Evolutionary conservation across 2,797 vertebrate species (phyloP), one percentile per base, ranked within the genome.

Genomic region (Paedocypris micromegethes): DNA sequence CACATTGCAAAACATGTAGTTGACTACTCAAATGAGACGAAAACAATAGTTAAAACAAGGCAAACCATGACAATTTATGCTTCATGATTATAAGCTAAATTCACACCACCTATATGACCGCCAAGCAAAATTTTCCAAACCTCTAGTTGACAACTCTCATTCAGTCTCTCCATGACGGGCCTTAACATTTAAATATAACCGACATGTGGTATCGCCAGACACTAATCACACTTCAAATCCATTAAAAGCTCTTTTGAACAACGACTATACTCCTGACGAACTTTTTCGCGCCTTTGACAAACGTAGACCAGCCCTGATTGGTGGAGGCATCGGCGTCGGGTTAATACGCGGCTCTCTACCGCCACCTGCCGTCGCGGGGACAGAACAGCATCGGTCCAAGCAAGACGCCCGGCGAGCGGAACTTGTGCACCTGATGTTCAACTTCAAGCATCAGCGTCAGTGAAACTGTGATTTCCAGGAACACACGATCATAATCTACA

Each of bases 311-410:
- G 6, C 9, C 6, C 45, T 8, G 60, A 7, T 43, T 49, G 38
- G 23, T 57, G 52, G 42, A 45, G 62, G 48, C 51, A 9, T 37
- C 40, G n/a, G 23, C 9, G 9, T 9, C 44, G 60, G 72, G 72
- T 51, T 77, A 77, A 83, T 86, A 66, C 78, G 75, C 81, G 84
- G 87, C 84, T 64, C 88, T 89, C 87, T 91, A 88, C 86, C 84
- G 83, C 89, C 89, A 87, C 85, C 89, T 91, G 86, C 86, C 78
- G 89, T 87, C 78, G 77, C 70, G 75, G 72, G 77, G 70, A 70
- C 74, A 84, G 72, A 83, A 78, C 69, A 41, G 63, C 55, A 9
- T 40, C 23, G 23, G 23, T 23, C 58, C 47, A 58, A 66, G 58
- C 50, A 23, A 39, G 38, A 55, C 3, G 9, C 62, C 46, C 39